These are phyloP conservation scores for Drosophila kanekoi DNA, from an alignment of 2,888 invertebrate species.

Conservation along the genomic window DNA sequence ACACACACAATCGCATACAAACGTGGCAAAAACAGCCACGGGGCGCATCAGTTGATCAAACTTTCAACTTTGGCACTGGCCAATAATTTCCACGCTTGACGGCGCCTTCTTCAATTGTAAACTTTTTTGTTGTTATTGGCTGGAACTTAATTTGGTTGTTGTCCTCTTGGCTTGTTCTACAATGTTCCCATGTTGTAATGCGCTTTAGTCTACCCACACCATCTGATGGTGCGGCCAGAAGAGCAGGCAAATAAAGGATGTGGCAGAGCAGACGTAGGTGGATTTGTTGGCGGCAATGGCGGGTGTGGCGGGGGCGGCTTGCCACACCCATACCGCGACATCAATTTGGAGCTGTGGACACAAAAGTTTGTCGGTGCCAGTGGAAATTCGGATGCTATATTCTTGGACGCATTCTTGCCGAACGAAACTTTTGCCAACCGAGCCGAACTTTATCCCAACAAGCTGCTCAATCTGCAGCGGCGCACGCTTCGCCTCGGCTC, in stretches of 20 bases:
- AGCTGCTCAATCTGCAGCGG: slow-evolving; percentile 81
- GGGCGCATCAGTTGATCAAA: slow-evolving; percentile 66
- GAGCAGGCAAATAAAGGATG: slow-evolving; percentile 23
- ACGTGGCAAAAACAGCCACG: slow-evolving; percentile 49
- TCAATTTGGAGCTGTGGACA: slow-evolving; percentile 84
- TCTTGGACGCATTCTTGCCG: slow-evolving; percentile 81
- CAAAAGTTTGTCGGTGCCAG: slow-evolving; percentile 83
- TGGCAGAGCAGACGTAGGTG: slow-evolving; percentile 1
- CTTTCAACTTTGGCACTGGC: slow-evolving; percentile 70
- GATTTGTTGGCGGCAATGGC: slow-evolving; percentile 10
- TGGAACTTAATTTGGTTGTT: slow-evolving; percentile 47
- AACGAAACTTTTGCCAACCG: slow-evolving; percentile 78
- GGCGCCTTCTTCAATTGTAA: slow-evolving; percentile 70
- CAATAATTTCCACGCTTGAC: slow-evolving; percentile 75
- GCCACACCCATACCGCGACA: slow-evolving; percentile 62
- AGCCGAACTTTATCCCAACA: slow-evolving; percentile 84
- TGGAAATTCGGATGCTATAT: slow-evolving; percentile 82
- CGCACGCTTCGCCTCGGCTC: slow-evolving; percentile 82
- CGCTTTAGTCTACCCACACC: slow-evolving; percentile 83
- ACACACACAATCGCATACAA: slow-evolving; percentile 30
- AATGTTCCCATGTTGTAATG: slow-evolving; percentile 55
- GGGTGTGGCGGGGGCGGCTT: slow-evolving; percentile 22
- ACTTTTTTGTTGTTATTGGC: slow-evolving; percentile 59
- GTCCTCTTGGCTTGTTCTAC: slow-evolving; percentile 51
- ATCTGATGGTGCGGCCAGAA: slow-evolving; percentile 81